Evolutionary conservation across 2,113 vertebrate species (phyloP).

Genomic region (Psilopsiagon aurifrons): DNA sequence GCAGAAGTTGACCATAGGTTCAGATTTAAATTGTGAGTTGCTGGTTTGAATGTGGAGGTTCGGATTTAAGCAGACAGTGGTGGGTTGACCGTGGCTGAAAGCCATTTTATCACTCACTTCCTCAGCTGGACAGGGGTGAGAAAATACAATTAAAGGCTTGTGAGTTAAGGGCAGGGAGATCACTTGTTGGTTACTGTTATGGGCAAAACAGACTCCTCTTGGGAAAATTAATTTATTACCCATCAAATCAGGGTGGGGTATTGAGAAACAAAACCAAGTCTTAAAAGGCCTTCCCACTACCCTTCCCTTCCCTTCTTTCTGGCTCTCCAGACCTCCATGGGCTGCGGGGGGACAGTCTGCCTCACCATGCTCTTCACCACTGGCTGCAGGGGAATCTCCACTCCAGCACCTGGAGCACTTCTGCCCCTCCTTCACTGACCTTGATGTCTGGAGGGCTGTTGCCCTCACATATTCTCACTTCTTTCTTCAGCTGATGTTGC

Average conservation of each 20-base stretch:
- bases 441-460: not conserved
- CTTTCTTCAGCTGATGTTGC: not conserved
- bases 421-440: not conserved
- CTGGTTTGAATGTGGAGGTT: not conserved
- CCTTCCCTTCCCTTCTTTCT: not conserved
- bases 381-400: not conserved
- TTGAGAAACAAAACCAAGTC: not conserved
- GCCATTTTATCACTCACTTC: not conserved
- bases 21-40: not conserved
- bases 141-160: fast-evolving
- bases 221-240: not conserved
- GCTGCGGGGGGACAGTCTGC: not conserved
- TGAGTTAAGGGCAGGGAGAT: not conserved
- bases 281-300: not conserved
- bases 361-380: not conserved
- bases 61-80: not conserved
- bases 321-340: not conserved
- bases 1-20: not conserved
- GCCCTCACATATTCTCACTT: not conserved
- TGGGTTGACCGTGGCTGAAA: not conserved
- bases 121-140: not conserved
- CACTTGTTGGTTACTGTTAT: fast-evolving
- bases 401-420: fast-evolving
- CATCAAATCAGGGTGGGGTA: not conserved
- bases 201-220: not conserved